phyloP scores from a whole-genome alignment of 1,140 invertebrate genomes.

The Neotoxoptera formosana region DNA sequence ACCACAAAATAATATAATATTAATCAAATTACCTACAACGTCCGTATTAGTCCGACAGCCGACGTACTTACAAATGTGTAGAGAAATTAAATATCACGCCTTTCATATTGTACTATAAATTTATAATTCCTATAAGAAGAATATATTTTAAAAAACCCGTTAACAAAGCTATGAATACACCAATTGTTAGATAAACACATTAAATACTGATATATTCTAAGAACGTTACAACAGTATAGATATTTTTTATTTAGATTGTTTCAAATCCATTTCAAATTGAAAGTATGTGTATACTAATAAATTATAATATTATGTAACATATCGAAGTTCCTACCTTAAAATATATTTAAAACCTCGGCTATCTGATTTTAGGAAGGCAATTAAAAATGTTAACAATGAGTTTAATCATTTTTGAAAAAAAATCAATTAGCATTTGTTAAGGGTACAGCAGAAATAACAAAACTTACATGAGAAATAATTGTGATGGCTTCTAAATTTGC shows the following conservation, averaged over 20 bases:
- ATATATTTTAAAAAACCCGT: background rate
- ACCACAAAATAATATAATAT: slow-evolving; percentile 5
- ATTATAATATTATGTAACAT: background rate
- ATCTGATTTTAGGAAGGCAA: background rate
- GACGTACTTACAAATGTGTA: background rate
- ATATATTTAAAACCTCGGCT: background rate
- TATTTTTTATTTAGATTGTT: background rate
- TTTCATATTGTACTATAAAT: background rate
- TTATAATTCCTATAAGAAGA: background rate
- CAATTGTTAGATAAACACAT: background rate
- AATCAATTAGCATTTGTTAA: background rate
- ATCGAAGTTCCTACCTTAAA: background rate
- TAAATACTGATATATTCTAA: background rate
- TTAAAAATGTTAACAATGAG: too few relatives aligned
- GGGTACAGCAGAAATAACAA: background rate
- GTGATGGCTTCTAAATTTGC: background rate
- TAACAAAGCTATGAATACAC: background rate
- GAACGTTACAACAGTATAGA: background rate
- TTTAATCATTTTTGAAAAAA: background rate
- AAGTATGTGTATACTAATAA: background rate
- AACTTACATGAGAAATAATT: background rate
- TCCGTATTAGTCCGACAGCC: background rate
- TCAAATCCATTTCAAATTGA: background rate
- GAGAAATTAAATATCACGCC: background rate
- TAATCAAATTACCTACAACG: background rate